Conservation (phyloP, 2,888 invertebrate genomes). For the Drosophila phalerata region DNA sequence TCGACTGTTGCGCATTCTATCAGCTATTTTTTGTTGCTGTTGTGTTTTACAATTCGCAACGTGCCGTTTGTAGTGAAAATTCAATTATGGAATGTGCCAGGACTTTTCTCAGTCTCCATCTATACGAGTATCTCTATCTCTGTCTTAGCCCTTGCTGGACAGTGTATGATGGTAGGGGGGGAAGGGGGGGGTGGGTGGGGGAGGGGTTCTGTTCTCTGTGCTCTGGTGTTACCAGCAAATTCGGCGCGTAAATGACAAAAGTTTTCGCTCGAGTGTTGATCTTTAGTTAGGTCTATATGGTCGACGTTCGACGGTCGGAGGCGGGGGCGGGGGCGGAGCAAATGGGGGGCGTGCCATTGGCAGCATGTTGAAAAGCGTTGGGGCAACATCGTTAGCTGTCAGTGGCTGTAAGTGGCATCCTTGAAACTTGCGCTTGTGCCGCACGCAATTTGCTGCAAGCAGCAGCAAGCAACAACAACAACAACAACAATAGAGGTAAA, state of each 20-base stretch:
- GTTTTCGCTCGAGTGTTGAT: conserved; percentile 76
- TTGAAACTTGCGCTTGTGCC: conserved; percentile 74
- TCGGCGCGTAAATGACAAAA: conserved; percentile 79
- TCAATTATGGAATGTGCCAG: conserved; percentile 68
- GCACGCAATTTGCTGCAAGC: conserved; percentile 74
- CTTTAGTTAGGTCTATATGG: conserved; percentile 62
- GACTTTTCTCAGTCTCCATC: conserved; percentile 9
- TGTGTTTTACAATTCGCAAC: conserved; percentile 48
- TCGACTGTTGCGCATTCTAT: neutral
- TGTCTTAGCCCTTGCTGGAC: conserved; percentile 11
- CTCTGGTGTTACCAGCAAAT: conserved; percentile 52
- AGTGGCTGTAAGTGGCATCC: conserved; percentile 77
- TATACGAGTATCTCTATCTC: neutral
- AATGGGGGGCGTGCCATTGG: conserved; percentile 29
- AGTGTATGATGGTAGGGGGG: conserved; percentile 3
- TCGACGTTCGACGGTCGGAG: neutral
- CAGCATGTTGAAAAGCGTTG: conserved; percentile 50
- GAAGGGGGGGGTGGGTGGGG: neutral
- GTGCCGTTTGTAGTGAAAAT: conserved; percentile 60
- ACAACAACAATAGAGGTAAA: conserved; percentile 7
- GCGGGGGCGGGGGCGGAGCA: neutral
- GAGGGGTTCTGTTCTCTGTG: neutral
- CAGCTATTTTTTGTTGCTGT: conserved; percentile 4
- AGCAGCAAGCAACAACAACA: conserved; percentile 23
- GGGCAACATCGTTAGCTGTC: conserved; percentile 79